Base-by-base conservation (phyloP, 2,113 vertebrate genomes). In the Pygathrix nemaeus region DNA sequence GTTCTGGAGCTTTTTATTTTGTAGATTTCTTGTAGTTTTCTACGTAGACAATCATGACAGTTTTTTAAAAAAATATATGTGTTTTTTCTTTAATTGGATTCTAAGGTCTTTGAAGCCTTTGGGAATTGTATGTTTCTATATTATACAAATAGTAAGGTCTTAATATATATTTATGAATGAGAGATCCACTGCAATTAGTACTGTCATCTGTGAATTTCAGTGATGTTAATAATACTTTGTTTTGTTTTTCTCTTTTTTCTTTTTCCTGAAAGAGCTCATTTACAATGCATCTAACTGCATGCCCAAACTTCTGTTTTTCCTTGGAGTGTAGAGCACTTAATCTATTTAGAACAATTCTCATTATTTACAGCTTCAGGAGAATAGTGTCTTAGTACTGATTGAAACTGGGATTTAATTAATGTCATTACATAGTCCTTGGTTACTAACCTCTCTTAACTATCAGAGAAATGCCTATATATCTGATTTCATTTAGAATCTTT, bases 391-490 rank as follows among this genome's bases (percentile, higher is more conserved):
- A 92, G 91, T 86, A 95, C 73, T 96, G 32, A 70, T 10, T 78
- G 52, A 94, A 97, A 97, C 27, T 79, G 35, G 76, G 30, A 91
- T 98, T 98, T 97, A 98, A 98, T 98, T 97, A 93, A 84, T 78
- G 59, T 66, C 48, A 98, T 98, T 95, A 96, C 96, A 88, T 52
- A 96, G 27, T 90, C 61, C 17, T 96, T 93, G 61, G n/a, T 40
- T 97, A 59, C 91, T 92, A 93, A 93, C 10, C 18, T 18, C 9
- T 97, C 94, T 82, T 91, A 93, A 81, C 66, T 85, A 32, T 80
- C 72, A 32, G 89, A 95, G 87, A 95, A 88, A 81, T 94, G 32
- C 68, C 80, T 85, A 5, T 82, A 79, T 97, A 88, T 64, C 59
- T 32, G 73, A 52, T 88, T 97, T 66, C 79, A 48, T 66, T 98